Base-by-base conservation (phyloP, 2,888 invertebrate species). In the Pandemis cinnamomeana region DNA sequence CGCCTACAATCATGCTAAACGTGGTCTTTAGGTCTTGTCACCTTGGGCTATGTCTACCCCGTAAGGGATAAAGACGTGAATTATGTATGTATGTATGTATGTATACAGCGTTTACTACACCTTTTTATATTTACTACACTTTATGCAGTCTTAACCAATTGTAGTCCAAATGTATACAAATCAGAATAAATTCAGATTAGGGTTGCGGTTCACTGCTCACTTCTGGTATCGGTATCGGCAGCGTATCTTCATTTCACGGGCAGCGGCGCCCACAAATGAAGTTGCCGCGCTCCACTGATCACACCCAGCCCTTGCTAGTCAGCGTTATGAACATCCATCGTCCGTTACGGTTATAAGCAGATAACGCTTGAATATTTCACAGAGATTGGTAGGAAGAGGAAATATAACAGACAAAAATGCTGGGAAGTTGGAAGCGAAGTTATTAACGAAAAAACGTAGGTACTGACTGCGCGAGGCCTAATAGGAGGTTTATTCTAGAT, bases 251-350 rank as follows among this genome's bases (percentile, higher is more conserved):
- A 94, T 94, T 94, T 94, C 94, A 94, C 94, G 94, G 94, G 77
- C 91, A 92, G 89, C 87, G 89, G 92, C 89, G 86, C 87, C 83
- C 91, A 89, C 92, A 94, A 94, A 94, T 94, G 94, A 94, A 93
- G 92, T 92, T 90, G 89, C 88, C 89, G 78, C 91, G 94, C 88
- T 91, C 90, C 92, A 91, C 78, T 86, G 92, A 84, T 79, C 89
- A 78, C 82, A 80, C 81, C 80, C n/a, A 41, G 51, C 46, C 63
- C 7, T 5, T 0, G 64, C 46, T 80, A 60, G 58, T 67, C 70
- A 66, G 74, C 71, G 60, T 61, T 67, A 55, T 55, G 63, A 70
- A 60, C 48, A 66, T 44, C 70, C 66, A 41, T 67, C 70, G 61
- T 48, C 46, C 60, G 20, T 63, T 63, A 46, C 61, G 61, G 67